phyloP scores from a whole-genome alignment of 1,140 invertebrate species.

The Zeugodacus cucurbitae region DNA sequence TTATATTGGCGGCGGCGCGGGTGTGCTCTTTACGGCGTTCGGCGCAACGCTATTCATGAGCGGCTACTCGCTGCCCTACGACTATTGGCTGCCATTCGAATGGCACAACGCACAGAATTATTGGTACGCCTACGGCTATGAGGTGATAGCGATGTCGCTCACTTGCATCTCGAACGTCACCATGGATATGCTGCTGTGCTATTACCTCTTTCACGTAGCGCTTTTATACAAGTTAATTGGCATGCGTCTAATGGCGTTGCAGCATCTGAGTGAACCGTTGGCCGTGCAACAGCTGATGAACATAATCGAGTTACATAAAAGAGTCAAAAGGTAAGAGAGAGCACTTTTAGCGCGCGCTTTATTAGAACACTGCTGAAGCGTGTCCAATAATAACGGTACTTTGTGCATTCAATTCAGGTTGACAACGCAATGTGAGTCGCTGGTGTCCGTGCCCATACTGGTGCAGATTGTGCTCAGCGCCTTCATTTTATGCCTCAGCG shows the following conservation, averaged over 20 bases:
- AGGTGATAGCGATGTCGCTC: constrained; percentile 51
- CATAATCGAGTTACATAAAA: constrained; percentile 52
- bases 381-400: not conserved
- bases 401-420: constrained; percentile 46
- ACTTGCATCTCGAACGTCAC: constrained; percentile 55
- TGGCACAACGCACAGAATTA: constrained; percentile 49
- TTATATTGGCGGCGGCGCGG: constrained; percentile 50
- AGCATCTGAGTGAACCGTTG: not conserved
- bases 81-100: constrained; percentile 58
- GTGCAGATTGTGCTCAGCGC: constrained; percentile 59
- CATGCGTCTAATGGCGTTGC: constrained; percentile 46
- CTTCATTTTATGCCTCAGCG: constrained; percentile 61
- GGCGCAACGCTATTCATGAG: constrained; percentile 50
- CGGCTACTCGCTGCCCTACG: constrained; percentile 54
- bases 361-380: not conserved
- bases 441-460: constrained; percentile 55
- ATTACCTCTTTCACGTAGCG: constrained; percentile 57
- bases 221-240: constrained; percentile 53
- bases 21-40: constrained; percentile 51
- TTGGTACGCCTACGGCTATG: constrained; percentile 55
- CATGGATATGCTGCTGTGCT: constrained; percentile 56
- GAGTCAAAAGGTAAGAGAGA: constrained; percentile 43
- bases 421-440: constrained; percentile 48
- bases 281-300: constrained; percentile 46
- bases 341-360: not conserved